phyloP scores from a whole-genome alignment of 2,888 invertebrate species.

The Cyaniris semiargus region DNA sequence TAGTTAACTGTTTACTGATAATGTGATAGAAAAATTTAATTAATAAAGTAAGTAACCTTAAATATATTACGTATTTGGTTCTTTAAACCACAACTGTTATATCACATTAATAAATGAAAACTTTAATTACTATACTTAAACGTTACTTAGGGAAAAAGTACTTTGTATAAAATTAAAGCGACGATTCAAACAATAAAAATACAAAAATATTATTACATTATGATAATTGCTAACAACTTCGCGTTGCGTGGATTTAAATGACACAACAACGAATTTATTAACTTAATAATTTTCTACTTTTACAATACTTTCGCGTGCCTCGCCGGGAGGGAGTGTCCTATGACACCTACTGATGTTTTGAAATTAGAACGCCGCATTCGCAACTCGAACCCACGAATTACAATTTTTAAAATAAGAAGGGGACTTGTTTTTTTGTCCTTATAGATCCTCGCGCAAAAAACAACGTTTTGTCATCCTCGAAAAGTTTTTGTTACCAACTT shows the following conservation, averaged over 20 bases:
- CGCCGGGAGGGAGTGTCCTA: slow-evolving; percentile 71
- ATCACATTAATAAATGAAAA: background rate
- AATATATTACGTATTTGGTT: background rate
- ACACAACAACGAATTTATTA: background rate
- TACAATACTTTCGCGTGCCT: slow-evolving; percentile 52
- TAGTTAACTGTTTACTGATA: background rate
- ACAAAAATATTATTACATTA: slow-evolving; percentile 21
- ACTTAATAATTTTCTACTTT: slow-evolving; percentile 25
- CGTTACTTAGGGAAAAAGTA: background rate
- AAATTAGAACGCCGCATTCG: slow-evolving; percentile 78
- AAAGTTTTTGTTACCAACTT: slow-evolving; percentile 43
- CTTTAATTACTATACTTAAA: background rate
- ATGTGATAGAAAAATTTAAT: no score
- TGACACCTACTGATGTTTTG: slow-evolving; percentile 80
- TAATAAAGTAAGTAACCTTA: background rate
- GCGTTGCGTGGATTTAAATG: slow-evolving; percentile 18
- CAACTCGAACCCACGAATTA: slow-evolving; percentile 80
- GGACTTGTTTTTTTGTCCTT: slow-evolving; percentile 62
- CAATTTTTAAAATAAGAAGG: slow-evolving; percentile 73
- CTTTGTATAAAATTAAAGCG: background rate
- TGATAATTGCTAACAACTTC: slow-evolving; percentile 7
- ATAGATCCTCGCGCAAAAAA: slow-evolving; percentile 41
- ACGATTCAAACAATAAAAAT: slow-evolving; percentile 8
- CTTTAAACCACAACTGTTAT: background rate
- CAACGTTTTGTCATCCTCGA: background rate